Evolutionary conservation across 2,113 vertebrate species (phyloP), one percentile per base, ranked within the genome.

Genomic region (Heliornis fulica): DNA sequence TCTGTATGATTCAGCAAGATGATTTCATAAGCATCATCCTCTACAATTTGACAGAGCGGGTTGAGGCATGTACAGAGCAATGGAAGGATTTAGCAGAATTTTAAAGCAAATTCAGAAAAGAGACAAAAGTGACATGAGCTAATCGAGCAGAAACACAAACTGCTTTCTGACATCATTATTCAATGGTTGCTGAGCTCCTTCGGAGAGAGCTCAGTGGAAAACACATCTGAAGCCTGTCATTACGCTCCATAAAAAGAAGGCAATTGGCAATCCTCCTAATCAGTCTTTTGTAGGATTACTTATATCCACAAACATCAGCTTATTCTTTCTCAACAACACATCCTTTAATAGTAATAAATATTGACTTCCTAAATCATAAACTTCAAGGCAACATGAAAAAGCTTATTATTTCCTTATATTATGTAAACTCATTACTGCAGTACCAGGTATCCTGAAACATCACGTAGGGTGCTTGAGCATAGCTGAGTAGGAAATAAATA

Each of bases 151-250:
- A 94, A 95, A 88, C 34, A 83, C 54, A 86, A 83, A 91, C 45
- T 89, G 25, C 69, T 82, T 96, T 87, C 70, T 94, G 78, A 78
- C 79, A 92, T 91, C 32, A 34, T 70, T 81, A 91, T 81, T 76
- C 29, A 29, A 32, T 59, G 38, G 45, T 38, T 91, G 78, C 57
- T 82, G 78, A 90, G 51, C 60, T 83, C 70, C 76, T 93, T 87
- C 77, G 46, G 54, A 83, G 56, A 43, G 60, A 70, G 29, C 57
- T 83, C 83, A 75, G 57, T 36, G 60, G 66, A 87, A 92, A 97
- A 75, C 31, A 46, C 32, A 86, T 81, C 68, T 40, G 64, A 94
- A 91, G 76, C 26, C 38, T 76, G 48, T 86, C 70, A 79, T 89
- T 90, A 72, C 1, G 5, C 15, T 83, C 61, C 36, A 85, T 29